Evolutionary conservation across 2,888 invertebrate genomes (phyloP), one percentile per base, ranked within the genome.

Genomic region (Subacronicta megacephala): DNA sequence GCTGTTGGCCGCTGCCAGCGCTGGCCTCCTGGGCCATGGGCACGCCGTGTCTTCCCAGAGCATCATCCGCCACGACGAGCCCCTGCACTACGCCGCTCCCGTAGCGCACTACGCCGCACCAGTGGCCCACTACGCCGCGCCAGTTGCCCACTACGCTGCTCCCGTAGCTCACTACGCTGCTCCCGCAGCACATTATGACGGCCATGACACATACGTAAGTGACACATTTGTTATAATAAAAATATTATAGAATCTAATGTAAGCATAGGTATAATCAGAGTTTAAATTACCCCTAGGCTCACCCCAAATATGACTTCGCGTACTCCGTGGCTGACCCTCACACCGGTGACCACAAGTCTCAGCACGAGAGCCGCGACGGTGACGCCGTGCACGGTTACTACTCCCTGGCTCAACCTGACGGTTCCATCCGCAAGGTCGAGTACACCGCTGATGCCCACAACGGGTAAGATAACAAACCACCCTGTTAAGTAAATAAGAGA

Each of bases 361-460:
- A 94, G 85, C 92, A 94, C 77, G 95, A 95, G 80, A 84, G 83
- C 69, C 90, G 93, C 75, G 94, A 94, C 60, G 95, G 95, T 16
- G 95, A 95, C 78, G 85, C 88, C 50, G 96, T 96, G 50, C 94
- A 95, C 78, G 96, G 96, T 49, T 61, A 72, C 78, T 96, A 95
- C 84, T 93, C 94, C 38, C 85, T 95, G 49, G 90, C 93, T 64
- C 95, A 95, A 77, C 94, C 95, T 45, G 95, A 94, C n/a, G 94
- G 89, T 58, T 79, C 95, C 73, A 80, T 93, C 44, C 91, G 95
- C 77, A 94, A 93, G 57, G 95, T 95, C 23, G 94, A 94, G 65
- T 95, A 88, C 80, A 81, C 82, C 67, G 86, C 89, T 57, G 94
- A 95, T 49, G 78, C 42, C 40, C 78, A 78, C 66, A 54, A 62